These are phyloP conservation scores for Cephalopterus ornatus DNA, from an alignment of 2,113 vertebrate species.

Conservation along the genomic window DNA sequence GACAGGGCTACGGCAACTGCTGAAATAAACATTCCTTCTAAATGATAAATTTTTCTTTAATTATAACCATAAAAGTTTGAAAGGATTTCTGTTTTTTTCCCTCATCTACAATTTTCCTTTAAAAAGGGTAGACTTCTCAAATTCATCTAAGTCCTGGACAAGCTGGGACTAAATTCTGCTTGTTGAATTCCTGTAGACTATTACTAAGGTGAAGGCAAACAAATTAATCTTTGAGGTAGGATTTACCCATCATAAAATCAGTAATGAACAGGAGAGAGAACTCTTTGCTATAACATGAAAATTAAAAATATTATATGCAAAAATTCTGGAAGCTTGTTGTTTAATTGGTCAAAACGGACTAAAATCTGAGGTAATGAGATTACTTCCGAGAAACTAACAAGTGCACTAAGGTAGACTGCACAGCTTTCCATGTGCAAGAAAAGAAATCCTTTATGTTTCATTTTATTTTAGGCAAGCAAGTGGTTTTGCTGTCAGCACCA, in stretches of 20 bases:
- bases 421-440: constrained; percentile 41
- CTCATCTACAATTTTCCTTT: background rate
- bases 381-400: constrained; percentile 14
- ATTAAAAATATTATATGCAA: background rate
- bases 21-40: background rate
- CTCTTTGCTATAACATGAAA: background rate
- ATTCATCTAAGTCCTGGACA: background rate
- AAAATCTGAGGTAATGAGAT: background rate
- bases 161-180: background rate
- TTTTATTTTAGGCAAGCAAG: constrained; percentile 71
- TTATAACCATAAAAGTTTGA: background rate
- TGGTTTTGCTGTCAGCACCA: constrained; percentile 70
- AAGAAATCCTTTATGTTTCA: constrained; percentile 34
- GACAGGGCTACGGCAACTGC: background rate
- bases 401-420: constrained; percentile 16
- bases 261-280: background rate
- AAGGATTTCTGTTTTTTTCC: background rate
- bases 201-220: background rate
- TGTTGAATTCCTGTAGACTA: background rate
- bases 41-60: background rate
- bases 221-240: background rate
- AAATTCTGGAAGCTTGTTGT: background rate
- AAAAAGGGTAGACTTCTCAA: background rate
- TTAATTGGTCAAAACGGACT: background rate
- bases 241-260: background rate